These are phyloP conservation scores for Anolis apletophallus DNA, from an alignment of 2,797 vertebrate genomes.

Conservation along the genomic window DNA sequence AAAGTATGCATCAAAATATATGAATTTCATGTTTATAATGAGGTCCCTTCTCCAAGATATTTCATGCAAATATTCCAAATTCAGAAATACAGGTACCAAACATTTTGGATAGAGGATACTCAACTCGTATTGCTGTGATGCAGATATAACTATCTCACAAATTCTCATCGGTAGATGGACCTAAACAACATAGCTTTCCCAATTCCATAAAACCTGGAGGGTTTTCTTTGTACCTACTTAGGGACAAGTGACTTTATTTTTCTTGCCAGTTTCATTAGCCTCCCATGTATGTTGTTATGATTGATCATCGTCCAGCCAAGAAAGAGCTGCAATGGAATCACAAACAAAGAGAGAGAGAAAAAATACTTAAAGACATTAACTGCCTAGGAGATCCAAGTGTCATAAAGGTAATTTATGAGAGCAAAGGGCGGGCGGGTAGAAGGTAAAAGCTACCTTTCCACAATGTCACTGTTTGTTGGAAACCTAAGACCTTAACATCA, in stretches of 20 bases:
- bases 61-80: too few relatives aligned
- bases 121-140: slow-evolving; percentile 48
- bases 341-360: slow-evolving; percentile 56
- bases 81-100: too few relatives aligned
- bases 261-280: slow-evolving; percentile 60
- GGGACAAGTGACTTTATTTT: slow-evolving; percentile 65
- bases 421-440: not conserved
- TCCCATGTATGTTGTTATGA: slow-evolving; percentile 70
- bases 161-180: slow-evolving; percentile 46
- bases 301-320: slow-evolving; percentile 66
- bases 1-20: too few relatives aligned
- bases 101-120: too few relatives aligned
- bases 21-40: too few relatives aligned
- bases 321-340: slow-evolving; percentile 51
- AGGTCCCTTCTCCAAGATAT: too few relatives aligned
- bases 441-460: slow-evolving; percentile 41
- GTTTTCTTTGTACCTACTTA: slow-evolving; percentile 56
- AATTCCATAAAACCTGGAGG: slow-evolving; percentile 57
- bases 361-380: slow-evolving; percentile 48
- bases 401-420: not conserved
- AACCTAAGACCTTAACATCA: slow-evolving; percentile 69
- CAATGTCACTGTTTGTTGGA: slow-evolving; percentile 63
- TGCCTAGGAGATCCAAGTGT: slow-evolving; percentile 45
- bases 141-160: slow-evolving; percentile 58
- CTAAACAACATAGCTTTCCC: slow-evolving; percentile 63